Evolutionary conservation across 2,888 invertebrate genomes (phyloP), one percentile per base, ranked within the genome.

Genomic region (Pterostichus niger): DNA sequence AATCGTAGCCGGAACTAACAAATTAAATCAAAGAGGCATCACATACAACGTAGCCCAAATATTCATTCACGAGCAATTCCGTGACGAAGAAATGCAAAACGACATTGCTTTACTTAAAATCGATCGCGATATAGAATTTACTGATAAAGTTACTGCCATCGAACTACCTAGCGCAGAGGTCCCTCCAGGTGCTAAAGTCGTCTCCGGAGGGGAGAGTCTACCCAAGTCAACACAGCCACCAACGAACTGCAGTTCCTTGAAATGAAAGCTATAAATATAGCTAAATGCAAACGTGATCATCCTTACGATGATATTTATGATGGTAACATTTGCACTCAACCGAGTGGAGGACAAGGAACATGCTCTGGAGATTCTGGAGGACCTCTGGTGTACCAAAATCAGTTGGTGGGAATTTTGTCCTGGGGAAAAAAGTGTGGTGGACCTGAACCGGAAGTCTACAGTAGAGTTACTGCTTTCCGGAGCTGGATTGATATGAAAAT

Each of bases 351-450:
- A 0, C n/a, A 11, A 11, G 75, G 52, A 24, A 52, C 33, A 4
- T 75, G 75, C n/a, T 6, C 7, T 11, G 75, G 75, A 6, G 75
- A 75, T 31, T 75, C 75, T 52, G 75, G 75, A 9, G 75, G 49
- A 11, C 75, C 75, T 7, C 13, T 75, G 49, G 52, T 75, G 33
- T 52, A 75, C 52, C 17, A 75, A 33, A 31, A 49, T n/a, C 5
- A 52, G n/a, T 6, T 75, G 15, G 75, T 75, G 17, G 75, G 75
- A n/a, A 6, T 52, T 10, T 49, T 75, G n/a, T 75, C 75, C 6
- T 75, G 49, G 75, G 52, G 52, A 0, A n/a, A 6, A 31, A 15
- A 4, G 6, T 75, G 75, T 75, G 33, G 52, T 2, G 75, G 24
- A 11, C n/a, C 49, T 31, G 24, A n/a, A 31, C 49, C 75, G 1